Evolutionary conservation across 2,797 vertebrate genomes (phyloP).

Genomic region (Champsocephalus esox): DNA sequence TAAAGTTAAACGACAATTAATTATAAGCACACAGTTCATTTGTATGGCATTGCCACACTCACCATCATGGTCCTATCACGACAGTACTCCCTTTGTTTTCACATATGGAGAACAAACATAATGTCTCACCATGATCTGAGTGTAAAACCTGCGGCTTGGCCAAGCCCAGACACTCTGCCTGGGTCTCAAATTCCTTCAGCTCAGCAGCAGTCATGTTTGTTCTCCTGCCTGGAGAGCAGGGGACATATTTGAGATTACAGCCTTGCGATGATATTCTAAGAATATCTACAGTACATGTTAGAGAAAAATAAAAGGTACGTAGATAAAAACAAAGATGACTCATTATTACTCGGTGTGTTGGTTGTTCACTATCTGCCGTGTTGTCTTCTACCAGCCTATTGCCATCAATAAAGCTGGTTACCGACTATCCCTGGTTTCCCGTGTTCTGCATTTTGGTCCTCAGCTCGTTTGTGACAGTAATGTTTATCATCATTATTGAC

Average conservation of each 20-base stretch:
- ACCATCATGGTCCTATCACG: background rate
- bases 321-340: background rate
- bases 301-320: background rate
- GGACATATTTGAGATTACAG: slow-evolving; percentile 11
- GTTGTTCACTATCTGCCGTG: too few relatives aligned
- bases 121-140: slow-evolving; percentile 46
- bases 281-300: background rate
- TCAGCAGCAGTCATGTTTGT: slow-evolving; percentile 29
- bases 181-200: slow-evolving; percentile 53
- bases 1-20: too few relatives aligned
- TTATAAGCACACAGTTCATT: too few relatives aligned
- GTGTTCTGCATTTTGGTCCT: too few relatives aligned
- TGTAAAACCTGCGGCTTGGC: background rate
- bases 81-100: background rate
- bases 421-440: too few relatives aligned
- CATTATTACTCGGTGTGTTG: too few relatives aligned
- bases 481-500: background rate
- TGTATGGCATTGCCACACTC: background rate
- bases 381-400: too few relatives aligned
- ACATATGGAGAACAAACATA: background rate
- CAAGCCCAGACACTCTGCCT: slow-evolving; percentile 25
- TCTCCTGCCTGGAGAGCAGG: slow-evolving; percentile 50
- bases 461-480: too few relatives aligned
- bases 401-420: too few relatives aligned
- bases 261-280: background rate